A percentile compares a stretch with the other conserved stretches of the same genome.
Conservation (phyloP, 2,113 vertebrate species). For the Ceratotherium simum region DNA sequence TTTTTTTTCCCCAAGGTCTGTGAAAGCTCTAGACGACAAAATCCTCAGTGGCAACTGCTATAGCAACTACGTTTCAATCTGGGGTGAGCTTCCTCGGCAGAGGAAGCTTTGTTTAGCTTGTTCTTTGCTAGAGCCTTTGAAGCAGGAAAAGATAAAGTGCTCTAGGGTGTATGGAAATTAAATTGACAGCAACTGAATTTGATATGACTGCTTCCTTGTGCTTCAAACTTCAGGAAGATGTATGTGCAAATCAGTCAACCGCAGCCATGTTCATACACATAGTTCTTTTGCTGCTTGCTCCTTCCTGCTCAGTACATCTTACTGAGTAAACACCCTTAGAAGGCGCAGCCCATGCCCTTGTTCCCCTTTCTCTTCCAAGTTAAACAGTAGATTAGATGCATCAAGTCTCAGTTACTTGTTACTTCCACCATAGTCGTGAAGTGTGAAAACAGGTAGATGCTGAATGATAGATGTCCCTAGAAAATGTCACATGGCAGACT, state of each 20-base stretch:
- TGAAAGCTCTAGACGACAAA: neutral
- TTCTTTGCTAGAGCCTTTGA: neutral
- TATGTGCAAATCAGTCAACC: neutral
- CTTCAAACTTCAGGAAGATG: neutral
- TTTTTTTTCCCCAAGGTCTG: accelerated
- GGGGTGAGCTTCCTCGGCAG: neutral
- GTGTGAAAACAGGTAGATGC: neutral
- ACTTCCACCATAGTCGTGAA: neutral
- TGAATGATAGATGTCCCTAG: neutral
- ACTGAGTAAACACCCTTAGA: neutral
- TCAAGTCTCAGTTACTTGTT: neutral
- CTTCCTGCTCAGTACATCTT: neutral
- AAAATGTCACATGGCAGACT: neutral
- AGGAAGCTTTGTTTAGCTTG: neutral
- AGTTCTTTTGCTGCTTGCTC: neutral
- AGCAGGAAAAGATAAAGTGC: neutral
- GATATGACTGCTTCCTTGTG: neutral
- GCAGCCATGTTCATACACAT: neutral
- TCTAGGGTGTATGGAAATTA: neutral
- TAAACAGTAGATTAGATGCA: neutral
- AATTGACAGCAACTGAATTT: neutral
- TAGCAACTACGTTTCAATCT: neutral
- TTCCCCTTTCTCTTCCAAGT: neutral
- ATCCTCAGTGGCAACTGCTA: neutral
- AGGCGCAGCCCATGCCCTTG: neutral